A percentile compares a stretch with the other conserved stretches of the same genome.
phyloP scores from a whole-genome alignment of 2,797 vertebrate species.

The Gallinago stenura region DNA sequence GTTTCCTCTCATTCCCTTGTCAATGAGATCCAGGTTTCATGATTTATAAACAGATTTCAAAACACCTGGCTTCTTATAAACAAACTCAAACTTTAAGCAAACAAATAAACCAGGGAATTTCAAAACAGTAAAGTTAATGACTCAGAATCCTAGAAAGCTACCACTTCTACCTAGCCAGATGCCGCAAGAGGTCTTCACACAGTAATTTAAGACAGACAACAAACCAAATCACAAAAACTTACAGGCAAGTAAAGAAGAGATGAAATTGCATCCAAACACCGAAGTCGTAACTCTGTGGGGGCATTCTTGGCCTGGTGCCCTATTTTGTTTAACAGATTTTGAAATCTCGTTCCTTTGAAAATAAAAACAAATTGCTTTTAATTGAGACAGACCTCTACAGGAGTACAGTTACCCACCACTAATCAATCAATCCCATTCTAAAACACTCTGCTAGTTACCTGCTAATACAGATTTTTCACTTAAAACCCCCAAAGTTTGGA shows the following conservation, averaged over 20 bases:
- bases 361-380: not conserved
- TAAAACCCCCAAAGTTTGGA: not conserved
- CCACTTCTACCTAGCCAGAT: not conserved
- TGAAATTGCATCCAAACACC: constrained; percentile 90
- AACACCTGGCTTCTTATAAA: not conserved
- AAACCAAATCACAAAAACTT: constrained; percentile 50
- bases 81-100: not conserved
- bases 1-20: not conserved
- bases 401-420: not conserved
- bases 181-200: not conserved
- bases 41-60: not conserved
- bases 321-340: constrained; percentile 82
- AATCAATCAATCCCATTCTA: not conserved
- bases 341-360: constrained; percentile 88
- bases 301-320: constrained; percentile 86
- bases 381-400: not conserved
- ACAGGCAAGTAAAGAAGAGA: constrained; percentile 90
- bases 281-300: constrained; percentile 86
- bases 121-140: not conserved
- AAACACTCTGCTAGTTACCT: not conserved
- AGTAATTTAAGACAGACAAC: not conserved
- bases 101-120: not conserved
- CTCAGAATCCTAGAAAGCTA: not conserved
- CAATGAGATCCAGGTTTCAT: not conserved
- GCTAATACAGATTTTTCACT: not conserved